Percentiles rank a stretch among this genome's conserved stretches.
Evolutionary conservation across 2,797 vertebrate genomes (phyloP).

Genomic region (Sebastes vulpes): DNA sequence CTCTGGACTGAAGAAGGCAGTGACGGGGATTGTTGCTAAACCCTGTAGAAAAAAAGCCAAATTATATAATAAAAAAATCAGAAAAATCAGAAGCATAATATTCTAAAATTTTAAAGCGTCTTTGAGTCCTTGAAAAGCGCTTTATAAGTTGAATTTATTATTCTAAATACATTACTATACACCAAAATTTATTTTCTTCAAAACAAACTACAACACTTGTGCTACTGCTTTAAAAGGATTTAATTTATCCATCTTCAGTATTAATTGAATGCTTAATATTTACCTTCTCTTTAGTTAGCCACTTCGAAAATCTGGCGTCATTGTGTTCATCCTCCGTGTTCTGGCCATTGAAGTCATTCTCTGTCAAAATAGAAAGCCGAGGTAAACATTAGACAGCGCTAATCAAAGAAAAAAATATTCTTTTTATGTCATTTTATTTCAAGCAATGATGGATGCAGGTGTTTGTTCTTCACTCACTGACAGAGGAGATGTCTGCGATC

Average conservation of each 20-base stretch:
- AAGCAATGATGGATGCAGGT: not conserved
- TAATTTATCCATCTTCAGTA: not conserved
- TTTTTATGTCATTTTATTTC: not conserved
- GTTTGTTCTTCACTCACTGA: conserved; percentile 86
- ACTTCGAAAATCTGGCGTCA: conserved; percentile 91
- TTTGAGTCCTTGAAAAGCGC: too few relatives aligned
- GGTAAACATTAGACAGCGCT: not conserved
- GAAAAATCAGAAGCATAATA: not conserved
- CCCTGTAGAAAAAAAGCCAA: conserved; percentile 79
- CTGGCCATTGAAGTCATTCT: conserved; percentile 83
- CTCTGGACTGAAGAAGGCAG: conserved; percentile 88
- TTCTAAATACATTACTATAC: not conserved
- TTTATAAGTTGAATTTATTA: too few relatives aligned
- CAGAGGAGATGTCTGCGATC: conserved; percentile 89
- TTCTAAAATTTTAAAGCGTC: not conserved
- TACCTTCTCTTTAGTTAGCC: conserved; percentile 96
- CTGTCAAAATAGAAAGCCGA: conserved; percentile 70
- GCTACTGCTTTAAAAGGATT: not conserved
- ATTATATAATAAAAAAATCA: not conserved
- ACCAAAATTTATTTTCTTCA: not conserved
- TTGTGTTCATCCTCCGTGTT: conserved; percentile 75
- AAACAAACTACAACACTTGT: not conserved
- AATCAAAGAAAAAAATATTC: not conserved
- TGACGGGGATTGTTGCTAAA: conserved; percentile 92
- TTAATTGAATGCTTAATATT: not conserved